Evolutionary conservation across 2,797 vertebrate species (phyloP).

Genomic region (Lemur catta): DNA sequence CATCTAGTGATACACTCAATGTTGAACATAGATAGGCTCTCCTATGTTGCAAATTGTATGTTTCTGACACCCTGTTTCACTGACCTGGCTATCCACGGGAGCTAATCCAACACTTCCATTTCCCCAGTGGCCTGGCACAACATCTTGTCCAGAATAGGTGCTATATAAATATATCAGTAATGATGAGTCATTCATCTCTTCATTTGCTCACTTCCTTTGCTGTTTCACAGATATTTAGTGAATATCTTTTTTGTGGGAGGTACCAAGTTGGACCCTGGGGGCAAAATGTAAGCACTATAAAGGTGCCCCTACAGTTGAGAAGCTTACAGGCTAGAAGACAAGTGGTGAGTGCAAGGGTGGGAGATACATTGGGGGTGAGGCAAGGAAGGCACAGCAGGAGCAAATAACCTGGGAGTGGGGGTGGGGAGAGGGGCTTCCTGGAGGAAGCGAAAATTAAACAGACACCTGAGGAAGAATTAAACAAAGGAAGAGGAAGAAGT

Average conservation of each 20-base stretch:
- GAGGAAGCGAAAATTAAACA: neutral
- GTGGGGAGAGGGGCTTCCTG: neutral
- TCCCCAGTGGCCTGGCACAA: neutral
- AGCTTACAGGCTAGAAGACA: neutral
- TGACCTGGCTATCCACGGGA: neutral
- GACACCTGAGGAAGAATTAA: neutral
- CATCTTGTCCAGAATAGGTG: neutral
- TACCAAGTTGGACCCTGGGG: neutral
- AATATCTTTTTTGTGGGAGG: neutral
- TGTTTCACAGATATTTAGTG: neutral
- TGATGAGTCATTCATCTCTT: neutral
- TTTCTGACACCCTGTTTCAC: neutral
- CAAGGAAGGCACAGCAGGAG: neutral
- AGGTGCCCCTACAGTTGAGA: neutral
- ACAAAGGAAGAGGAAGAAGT: neutral
- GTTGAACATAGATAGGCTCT: neutral
- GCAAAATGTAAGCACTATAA: neutral
- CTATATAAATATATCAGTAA: neutral
- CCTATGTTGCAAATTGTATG: neutral
- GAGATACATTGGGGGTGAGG: accelerated
- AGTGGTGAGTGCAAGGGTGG: neutral
- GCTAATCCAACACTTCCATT: neutral
- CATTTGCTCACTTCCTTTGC: neutral
- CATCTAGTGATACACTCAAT: neutral
- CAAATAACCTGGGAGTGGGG: neutral